Evolutionary conservation across 1,140 invertebrate species (phyloP), one percentile per base, ranked within the genome.

Genomic region (Bombus pyrosoma): DNA sequence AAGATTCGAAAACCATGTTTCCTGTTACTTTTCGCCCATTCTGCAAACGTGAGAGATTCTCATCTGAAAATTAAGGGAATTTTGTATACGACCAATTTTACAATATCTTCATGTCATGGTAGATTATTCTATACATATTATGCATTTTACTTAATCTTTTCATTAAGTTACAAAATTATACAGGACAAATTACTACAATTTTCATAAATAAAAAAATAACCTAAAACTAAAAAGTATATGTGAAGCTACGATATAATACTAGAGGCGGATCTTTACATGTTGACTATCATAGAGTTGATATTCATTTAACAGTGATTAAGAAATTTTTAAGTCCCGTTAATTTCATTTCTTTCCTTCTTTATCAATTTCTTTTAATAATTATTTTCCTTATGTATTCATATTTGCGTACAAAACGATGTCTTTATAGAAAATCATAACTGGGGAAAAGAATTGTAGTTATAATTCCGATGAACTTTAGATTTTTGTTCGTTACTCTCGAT

Each of bases 121-220:
- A 47, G 10, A 59, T 32, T 25, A 47, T 73, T 59, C 41, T 6
- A 43, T 53, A 64, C 13, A 37, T 28, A 53, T 34, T 12, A 28
- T 57, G 22, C 39, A 73, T 81, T 81, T 81, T 73, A 72, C 18
- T 64, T 28, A 32, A 83, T 79, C 34, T 18, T 34, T 43, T 62
- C 6, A 62, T 28, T 25, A 62, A 62, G 12, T 62, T n/a, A n/a
- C 3, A 62, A 62, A n/a, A n/a, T 13, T 15, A 75, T 39, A n/a
- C n/a, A 53, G 39, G 3, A 32, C 1, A 39, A 47, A 28, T n/a
- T 10, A 25, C 37, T 83, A 71, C 3, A 18, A 41, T 66, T 62
- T 47, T 34, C 41, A n/a, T 68, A 37, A 83, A 83, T 43, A 78
- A 43, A 41, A 22, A 43, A 62, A 62, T 83, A 83, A 83, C 74